These are phyloP conservation scores for Tipula lateralis DNA, from an alignment of 2,888 invertebrate species.

Conservation along the genomic window DNA sequence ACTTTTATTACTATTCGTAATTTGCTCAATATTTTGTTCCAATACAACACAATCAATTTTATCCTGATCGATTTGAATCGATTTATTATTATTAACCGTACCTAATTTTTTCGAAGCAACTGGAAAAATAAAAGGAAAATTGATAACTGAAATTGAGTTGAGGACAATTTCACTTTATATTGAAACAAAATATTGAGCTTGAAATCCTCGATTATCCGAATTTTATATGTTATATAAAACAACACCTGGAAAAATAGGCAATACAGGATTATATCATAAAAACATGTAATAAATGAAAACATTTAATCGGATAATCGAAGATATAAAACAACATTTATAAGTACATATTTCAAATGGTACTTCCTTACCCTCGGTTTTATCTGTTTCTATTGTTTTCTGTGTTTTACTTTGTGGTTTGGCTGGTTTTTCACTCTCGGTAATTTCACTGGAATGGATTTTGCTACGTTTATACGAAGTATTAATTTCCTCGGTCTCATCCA, in stretches of 20 bases:
- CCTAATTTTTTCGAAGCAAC: neutral
- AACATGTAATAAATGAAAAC: neutral
- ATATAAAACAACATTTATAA: neutral
- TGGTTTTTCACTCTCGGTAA: slow-evolving; percentile 3
- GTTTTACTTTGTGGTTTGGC: neutral
- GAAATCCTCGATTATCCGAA: slow-evolving; percentile 28
- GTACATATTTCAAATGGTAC: neutral
- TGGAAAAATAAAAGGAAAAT: slow-evolving; percentile 11
- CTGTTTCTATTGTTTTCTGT: neutral
- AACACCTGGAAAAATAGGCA: slow-evolving; percentile 9
- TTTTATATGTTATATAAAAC: neutral
- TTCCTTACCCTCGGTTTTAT: neutral
- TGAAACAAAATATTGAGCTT: slow-evolving; percentile 19
- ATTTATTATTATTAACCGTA: neutral
- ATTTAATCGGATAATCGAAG: slow-evolving; percentile 27
- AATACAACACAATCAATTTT: slow-evolving; percentile 2
- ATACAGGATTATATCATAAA: neutral
- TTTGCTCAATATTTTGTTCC: slow-evolving; percentile 19
- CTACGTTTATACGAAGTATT: slow-evolving; percentile 47
- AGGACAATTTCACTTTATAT: neutral
- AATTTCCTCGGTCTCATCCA: slow-evolving; percentile 52
- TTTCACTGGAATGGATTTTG: neutral
- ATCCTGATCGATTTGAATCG: neutral
- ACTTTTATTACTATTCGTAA: neutral
- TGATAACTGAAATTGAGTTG: neutral